Base-by-base conservation (phyloP, 1,140 invertebrate species). In the Drosophila sulfurigaster region DNA sequence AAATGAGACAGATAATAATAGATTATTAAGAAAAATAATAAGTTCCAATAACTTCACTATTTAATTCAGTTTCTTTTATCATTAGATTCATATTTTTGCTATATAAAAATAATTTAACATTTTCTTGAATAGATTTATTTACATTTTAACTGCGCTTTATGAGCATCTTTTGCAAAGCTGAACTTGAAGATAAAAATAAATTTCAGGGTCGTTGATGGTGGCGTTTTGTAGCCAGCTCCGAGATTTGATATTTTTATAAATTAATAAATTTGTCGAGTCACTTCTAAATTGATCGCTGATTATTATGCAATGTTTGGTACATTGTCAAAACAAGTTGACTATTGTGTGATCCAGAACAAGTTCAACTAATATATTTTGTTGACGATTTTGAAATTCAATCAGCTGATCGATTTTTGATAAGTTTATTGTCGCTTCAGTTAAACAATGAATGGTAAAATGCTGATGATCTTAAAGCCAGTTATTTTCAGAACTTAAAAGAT, bases 291-390 rank as follows among this genome's bases (percentile, higher is more conserved):
- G 38, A 78, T 49, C 74, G 70, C 49, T 67, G 51, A 63, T 81
- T 57, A 78, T 83, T 72, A 79, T 81, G 78, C 81, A 81, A 85
- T 67, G 52, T 46, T 56, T 68, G 5, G 32, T 20, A 15, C 13
- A 35, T 45, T 6, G 48, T 15, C 5, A 52, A 43, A 65, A 58
- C n/a, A 41, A 52, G 57, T 45, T 63, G 15, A 41, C n/a, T 45
- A 30, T 64, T 28, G 35, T 28, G 2, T 54, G 28, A 20, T 45
- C 38, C 63, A 77, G 74, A 81, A 86, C 82, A 81, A 83, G 81
- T 81, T 86, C 64, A 74, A 28, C 51, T 49, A 69, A 59, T 69
- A 41, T 48, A 49, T 63, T 49, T 43, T 59, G 48, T 75, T 62
- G n/a, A 38, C 10, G 35, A 38, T 62, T 66, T 74, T 59, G 5